phyloP scores from a whole-genome alignment of 2,113 vertebrate species.

The Nothobranchius kuhntae region DNA sequence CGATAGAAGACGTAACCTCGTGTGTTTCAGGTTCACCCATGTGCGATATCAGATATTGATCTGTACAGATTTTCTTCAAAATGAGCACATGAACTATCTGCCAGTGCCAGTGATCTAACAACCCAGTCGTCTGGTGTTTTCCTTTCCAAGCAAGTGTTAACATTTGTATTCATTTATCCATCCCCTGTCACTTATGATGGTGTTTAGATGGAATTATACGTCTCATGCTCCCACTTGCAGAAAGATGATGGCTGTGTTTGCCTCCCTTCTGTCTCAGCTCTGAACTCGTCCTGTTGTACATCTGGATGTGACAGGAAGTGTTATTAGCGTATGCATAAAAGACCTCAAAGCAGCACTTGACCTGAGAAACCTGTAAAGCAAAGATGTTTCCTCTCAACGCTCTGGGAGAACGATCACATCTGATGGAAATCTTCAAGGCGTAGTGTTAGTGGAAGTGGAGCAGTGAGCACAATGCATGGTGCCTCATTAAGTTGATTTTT shows the following conservation, averaged over 20 bases:
- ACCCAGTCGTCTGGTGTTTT: neutral
- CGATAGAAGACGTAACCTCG: too few species aligned
- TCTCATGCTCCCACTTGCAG: conserved; percentile 19
- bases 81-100: conserved; percentile 4
- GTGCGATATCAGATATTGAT: neutral
- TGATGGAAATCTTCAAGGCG: conserved; percentile 44
- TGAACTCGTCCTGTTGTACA: conserved; percentile 37
- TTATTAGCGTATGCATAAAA: conserved; percentile 17
- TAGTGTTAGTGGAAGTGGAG: conserved; percentile 23
- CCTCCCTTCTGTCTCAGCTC: conserved; percentile 46
- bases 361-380: conserved; percentile 39
- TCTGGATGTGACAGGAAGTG: conserved; percentile 43
- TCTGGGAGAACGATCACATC: conserved; percentile 38
- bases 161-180: neutral
- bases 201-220: neutral
- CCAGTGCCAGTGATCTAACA: neutral
- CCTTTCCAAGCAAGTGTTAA: neutral
- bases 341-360: conserved; percentile 39
- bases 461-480: neutral
- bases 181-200: neutral
- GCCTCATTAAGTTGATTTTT: neutral
- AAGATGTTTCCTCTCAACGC: conserved; percentile 32
- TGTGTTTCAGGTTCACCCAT: neutral
- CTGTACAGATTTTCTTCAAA: neutral
- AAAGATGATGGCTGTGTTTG: conserved; percentile 34